Base-by-base conservation (phyloP, 2,797 vertebrate genomes). In the Hoplostethus mediterraneus region DNA sequence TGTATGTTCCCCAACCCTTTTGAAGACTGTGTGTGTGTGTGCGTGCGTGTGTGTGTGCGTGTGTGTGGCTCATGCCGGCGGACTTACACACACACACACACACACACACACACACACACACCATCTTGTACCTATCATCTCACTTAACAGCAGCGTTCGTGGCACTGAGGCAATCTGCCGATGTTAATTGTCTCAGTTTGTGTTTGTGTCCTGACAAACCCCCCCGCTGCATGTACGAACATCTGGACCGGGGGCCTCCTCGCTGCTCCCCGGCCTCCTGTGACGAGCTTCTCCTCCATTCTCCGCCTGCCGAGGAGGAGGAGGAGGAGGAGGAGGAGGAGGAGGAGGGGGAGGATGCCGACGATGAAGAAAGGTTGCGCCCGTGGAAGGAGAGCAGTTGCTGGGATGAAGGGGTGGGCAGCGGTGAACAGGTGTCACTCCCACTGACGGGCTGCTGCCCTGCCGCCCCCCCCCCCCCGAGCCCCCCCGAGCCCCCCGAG, bases 111-210 rank as follows among this genome's bases (percentile, higher is more conserved):
- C n/a, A 70, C 70, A 80, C 71, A 85, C 70, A 85, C 70, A 82
- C 40, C 75, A 78, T 80, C 82, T 85, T 89, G 79, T 71, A 83
- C 69, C 75, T 79, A 80, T 86, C 77, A 84, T 74, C 67, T 84
- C 77, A 67, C 67, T 81, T 83, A 83, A 87, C 88, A 87, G 67
- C 84, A 85, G 71, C 75, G 82, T 82, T 49, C 21, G 75, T 83
- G 81, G 80, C 94, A 93, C 90, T 73, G 92, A 95, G 93, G 93
- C 95, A 94, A 94, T 92, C 89, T 93, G 94, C 91, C 93, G 92
- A 92, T 91, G 90, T 91, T 88, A 89, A 90, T 77, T 83, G 85
- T 74, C 65, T 75, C 65, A 81, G 80, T 83, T 79, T 76, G 80
- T 74, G 85, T 84, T 87, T 73, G 76, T 83, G 83, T 87, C 82